Evolutionary conservation across 1,140 invertebrate species (phyloP), one percentile per base, ranked within the genome.

Genomic region (Rhyzopertha dominica): DNA sequence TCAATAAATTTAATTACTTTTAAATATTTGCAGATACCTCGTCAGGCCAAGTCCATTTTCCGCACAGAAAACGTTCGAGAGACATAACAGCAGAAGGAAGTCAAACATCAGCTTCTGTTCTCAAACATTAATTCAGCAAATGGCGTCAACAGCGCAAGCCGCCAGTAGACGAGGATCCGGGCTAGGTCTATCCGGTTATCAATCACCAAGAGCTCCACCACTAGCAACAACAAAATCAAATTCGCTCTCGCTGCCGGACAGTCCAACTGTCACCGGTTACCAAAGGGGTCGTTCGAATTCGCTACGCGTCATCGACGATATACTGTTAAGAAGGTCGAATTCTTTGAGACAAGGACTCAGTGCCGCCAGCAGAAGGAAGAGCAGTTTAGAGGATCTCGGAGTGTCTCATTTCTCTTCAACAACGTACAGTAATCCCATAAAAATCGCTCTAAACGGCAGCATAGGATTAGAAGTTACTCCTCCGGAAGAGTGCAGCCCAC

Each of bases 21-120:
- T n/a, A 28, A 16, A 39, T 50, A 42, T 49, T 72, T 70, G 22
- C 67, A 87, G 85, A 59, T 94, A 91, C 49, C 69, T 93, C 49
- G 87, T 95, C 5, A 75, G 90, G 1, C 90, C 90, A 0, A 91
- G 87, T 56, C 90, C 90, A 4, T 93, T 94, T 60, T 91, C 88
- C 17, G 90, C 89, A 4, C 89, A 93, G 66, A 95, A 94, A 69
- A 92, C 90, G 1, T 95, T 94, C 66, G 90, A 92, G 59, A 73
- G 88, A 2, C 89, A 92, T 70, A 93, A 93, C 65, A 89, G 85
- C 23, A 73, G 89, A 1, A 74, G 89, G n/a, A 90, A 90, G 66
- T 90, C 86, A 24, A 88, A 91, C 69, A 90, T 93, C 50, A 90
- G 87, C 56, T 90, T 90, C 68, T 90, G 85, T 62, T 88, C 85